Evolutionary conservation across 2,888 invertebrate genomes (phyloP), one percentile per base, ranked within the genome.

Genomic region (Mycogona germanica): DNA sequence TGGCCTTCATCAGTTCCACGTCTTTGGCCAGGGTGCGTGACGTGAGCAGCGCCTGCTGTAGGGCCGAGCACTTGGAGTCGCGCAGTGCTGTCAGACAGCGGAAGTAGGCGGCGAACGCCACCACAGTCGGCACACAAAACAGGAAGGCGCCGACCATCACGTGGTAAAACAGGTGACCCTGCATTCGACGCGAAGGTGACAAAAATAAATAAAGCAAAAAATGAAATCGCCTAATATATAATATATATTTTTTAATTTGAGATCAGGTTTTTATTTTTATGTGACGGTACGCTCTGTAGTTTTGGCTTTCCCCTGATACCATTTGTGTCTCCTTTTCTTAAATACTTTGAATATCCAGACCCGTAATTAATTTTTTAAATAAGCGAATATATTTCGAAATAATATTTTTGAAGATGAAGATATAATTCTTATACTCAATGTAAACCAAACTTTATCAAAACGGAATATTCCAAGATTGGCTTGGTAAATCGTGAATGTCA

Each of bases 1-100:
- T 83, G 28, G 81, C 72, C 60, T 75, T 74, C 61, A 77, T 76
- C 9, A 79, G 71, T 1, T 77, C 73, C 59, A 75, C 76, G 63
- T 84, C 83, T 69, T 76, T 76, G 26, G 76, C 51, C 44, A 51
- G 25, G 9, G 51, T 44, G 19, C 26, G 51, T 17, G 51, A 51
- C 6, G 51, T 51, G 14, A 51, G 21, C 6, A 51, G 44, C 28
- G 51, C 51, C 12, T 51, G 42, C 38, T 51, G 51, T 29, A 51
- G 40, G 9, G 38, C 29, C 30, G 35, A 32, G 35, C 51, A 30
- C 25, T 42, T 51, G 66, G 1, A 73, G 69, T 37, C 74, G 73
- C 1, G 75, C 76, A 26, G 70, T 68, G 23, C 74, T 73, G 0
- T 81, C 75, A 7, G 71, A 64, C 4, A 73, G 28, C 72, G 66